These are phyloP conservation scores for Shinisaurus crocodilurus DNA, from an alignment of 2,113 vertebrate species.

Conservation along the genomic window DNA sequence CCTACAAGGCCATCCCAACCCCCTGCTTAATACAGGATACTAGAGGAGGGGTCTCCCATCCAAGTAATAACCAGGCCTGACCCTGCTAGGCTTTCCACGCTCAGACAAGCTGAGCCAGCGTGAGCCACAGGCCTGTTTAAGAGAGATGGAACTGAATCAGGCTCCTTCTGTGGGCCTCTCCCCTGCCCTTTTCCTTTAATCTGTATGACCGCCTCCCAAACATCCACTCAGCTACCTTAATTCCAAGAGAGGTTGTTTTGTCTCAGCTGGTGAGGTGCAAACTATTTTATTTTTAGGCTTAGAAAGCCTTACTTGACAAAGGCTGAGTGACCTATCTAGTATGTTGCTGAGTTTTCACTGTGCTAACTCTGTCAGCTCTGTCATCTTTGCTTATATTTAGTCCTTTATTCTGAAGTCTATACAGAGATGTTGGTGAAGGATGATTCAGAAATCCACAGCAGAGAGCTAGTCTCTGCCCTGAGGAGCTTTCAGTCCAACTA, in stretches of 20 bases:
- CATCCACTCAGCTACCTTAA: too few species aligned
- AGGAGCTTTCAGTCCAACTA: neutral
- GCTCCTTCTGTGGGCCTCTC: neutral
- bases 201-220: neutral
- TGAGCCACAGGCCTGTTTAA: too few species aligned
- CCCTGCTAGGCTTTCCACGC: too few species aligned
- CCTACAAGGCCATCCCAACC: too few species aligned
- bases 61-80: too few species aligned
- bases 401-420: neutral
- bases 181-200: neutral
- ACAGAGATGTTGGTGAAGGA: neutral
- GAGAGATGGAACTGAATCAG: too few species aligned
- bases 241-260: neutral
- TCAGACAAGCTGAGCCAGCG: too few species aligned
- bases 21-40: too few species aligned
- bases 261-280: neutral
- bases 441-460: neutral
- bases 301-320: neutral
- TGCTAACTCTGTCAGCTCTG: neutral
- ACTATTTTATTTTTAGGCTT: neutral
- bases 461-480: too few species aligned
- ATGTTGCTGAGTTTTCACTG: neutral
- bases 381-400: neutral
- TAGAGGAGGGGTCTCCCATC: too few species aligned
- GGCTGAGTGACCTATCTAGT: neutral